Conservation (phyloP, 2,797 vertebrate species). For the Chloroceryle inda region DNA sequence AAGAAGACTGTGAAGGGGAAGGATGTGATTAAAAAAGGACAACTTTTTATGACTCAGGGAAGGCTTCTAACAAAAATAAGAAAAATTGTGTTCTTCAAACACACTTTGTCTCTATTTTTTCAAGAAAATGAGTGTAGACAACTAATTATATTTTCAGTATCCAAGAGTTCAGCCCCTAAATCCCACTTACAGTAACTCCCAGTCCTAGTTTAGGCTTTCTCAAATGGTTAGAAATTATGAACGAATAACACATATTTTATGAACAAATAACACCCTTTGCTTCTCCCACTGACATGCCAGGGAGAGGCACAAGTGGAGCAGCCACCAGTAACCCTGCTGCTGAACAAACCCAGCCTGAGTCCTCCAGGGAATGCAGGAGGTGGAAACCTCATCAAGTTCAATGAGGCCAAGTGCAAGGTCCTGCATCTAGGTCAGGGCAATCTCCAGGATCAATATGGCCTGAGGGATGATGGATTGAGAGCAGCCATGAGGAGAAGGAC, state of each 20-base stretch:
- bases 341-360: not conserved
- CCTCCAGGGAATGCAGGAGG: rapidly evolving
- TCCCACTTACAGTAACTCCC: not conserved
- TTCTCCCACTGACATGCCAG: not conserved
- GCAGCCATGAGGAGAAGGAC: not conserved
- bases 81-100: not conserved
- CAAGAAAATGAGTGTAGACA: not conserved
- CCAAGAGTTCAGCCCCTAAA: not conserved
- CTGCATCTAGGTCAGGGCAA: not conserved
- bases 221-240: not conserved
- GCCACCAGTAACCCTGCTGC: not conserved
- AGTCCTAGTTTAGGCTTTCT: not conserved
- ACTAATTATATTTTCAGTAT: not conserved
- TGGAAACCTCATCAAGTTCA: not conserved
- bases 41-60: not conserved
- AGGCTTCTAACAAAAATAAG: not conserved
- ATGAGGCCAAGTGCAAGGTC: not conserved
- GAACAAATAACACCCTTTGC: not conserved
- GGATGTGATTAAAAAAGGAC: not conserved
- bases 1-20: not conserved
- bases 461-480: not conserved
- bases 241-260: not conserved
- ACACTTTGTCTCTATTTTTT: not conserved
- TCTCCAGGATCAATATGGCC: not conserved
- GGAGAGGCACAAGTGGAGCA: not conserved